Conservation (phyloP, 2,888 invertebrate genomes). For the Paralinhomoeus sp. region DNA sequence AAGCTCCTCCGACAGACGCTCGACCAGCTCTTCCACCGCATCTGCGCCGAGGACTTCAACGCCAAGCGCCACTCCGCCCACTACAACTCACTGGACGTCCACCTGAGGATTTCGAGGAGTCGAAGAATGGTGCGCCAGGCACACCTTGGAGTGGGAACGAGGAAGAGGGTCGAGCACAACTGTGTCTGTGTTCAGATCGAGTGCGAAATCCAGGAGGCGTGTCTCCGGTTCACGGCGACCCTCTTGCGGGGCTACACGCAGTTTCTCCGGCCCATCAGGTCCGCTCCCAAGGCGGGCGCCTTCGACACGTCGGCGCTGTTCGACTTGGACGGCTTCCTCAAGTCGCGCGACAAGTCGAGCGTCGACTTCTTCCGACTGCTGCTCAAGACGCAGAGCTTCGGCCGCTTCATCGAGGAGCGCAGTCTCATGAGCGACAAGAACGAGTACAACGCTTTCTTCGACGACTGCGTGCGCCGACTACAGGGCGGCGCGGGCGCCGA, state of each 20-base stretch:
- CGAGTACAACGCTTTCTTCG: conserved; percentile 80
- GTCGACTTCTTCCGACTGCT: conserved; percentile 17
- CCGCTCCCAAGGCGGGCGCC: conserved; percentile 57
- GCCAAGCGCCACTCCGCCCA: no score
- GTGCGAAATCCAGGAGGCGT: conserved; percentile 84
- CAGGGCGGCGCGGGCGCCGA: conserved; percentile 10
- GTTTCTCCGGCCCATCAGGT: conserved; percentile 29
- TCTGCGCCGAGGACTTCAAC: conserved; percentile 4
- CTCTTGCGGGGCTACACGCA: conserved; percentile 21
- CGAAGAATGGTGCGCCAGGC: neutral
- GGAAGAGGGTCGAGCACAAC: no score
- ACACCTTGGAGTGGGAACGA: no score
- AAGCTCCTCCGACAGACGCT: conserved; percentile 54
- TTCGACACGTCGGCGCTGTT: conserved; percentile 86
- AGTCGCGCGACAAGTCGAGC: conserved; percentile 52
- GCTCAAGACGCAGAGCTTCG: conserved; percentile 20
- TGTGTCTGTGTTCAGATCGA: conserved; percentile 39
- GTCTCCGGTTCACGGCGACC: conserved; percentile 40
- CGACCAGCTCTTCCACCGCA: conserved; percentile 36
- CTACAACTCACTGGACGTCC: no score
- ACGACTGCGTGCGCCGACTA: conserved; percentile 69
- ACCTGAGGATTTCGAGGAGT: no score
- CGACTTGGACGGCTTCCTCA: conserved; percentile 61
- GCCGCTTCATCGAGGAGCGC: conserved; percentile 83
- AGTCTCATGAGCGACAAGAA: conserved; percentile 88